Percentiles rank a stretch among this genome's conserved stretches.
These are phyloP conservation scores for Peromyscus eremicus DNA, from an alignment of 2,797 vertebrate species.

Conservation along the genomic window DNA sequence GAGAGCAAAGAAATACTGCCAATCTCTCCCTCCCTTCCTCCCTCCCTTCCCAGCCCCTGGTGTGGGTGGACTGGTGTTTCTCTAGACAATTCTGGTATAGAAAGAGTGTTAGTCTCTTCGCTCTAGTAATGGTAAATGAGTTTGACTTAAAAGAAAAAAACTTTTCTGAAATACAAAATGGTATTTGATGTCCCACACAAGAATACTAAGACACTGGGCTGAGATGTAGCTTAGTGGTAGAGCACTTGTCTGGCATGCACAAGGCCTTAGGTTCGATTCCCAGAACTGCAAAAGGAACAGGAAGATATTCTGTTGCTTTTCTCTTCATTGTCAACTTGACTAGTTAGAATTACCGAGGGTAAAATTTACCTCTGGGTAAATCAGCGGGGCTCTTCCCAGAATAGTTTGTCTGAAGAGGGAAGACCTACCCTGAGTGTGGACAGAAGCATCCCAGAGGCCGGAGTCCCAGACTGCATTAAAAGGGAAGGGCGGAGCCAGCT, in stretches of 20 bases:
- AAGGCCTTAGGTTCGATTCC: neutral
- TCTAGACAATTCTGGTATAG: neutral
- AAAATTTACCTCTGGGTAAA: neutral
- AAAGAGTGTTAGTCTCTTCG: neutral
- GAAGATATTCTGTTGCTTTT: neutral
- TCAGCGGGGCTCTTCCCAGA: neutral
- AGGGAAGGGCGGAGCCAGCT: too few relatives aligned
- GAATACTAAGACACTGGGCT: neutral
- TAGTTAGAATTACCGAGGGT: neutral
- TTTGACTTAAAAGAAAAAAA: neutral
- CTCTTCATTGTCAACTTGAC: neutral
- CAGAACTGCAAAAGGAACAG: neutral
- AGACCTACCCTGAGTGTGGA: neutral
- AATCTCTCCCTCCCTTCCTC: too few relatives aligned
- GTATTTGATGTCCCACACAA: neutral
- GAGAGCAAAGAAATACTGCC: neutral
- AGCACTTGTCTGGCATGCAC: neutral
- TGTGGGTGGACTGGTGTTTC: neutral
- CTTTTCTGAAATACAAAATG: neutral
- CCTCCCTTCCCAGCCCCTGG: neutral
- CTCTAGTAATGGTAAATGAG: constrained; percentile 33
- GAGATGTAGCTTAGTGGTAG: neutral
- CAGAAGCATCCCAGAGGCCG: neutral
- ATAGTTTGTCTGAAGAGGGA: neutral
- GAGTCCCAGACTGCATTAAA: neutral